These are phyloP conservation scores for Bergia sp. DNA, from an alignment of 92 coral and sea anemone species.

Conservation along the genomic window DNA sequence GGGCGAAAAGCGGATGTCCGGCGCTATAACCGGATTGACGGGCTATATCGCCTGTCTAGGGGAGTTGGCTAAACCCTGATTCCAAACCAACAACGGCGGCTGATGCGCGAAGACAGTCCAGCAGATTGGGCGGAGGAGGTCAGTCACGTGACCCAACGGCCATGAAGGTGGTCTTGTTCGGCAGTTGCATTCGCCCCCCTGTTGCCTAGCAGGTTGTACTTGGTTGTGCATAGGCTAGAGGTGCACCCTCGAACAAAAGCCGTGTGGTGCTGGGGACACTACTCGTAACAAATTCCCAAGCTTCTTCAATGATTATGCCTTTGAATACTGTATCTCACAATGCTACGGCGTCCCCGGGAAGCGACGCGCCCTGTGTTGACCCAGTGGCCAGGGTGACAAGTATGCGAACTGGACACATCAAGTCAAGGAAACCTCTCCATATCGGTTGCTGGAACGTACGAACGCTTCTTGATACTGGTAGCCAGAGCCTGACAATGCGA, in stretches of 20 bases:
- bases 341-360: neutral
- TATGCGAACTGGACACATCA: neutral
- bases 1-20: neutral
- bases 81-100: neutral
- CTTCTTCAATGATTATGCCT: neutral
- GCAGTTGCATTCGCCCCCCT: neutral
- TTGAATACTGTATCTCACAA: accelerated
- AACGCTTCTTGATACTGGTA: neutral
- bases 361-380: neutral
- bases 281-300: neutral
- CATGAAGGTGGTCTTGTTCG: neutral
- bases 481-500: neutral
- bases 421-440: neutral
- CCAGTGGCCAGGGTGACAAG: neutral
- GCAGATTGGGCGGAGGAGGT: neutral
- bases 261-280: neutral
- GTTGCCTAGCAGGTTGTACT: neutral
- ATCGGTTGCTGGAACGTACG: neutral
- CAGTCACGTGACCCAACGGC: neutral
- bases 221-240: neutral
- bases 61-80: neutral
- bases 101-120: too few relatives aligned
- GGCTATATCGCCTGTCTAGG: neutral
- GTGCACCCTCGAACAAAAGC: neutral
- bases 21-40: neutral